These are phyloP conservation scores for Drosophila mettleri DNA, from an alignment of 2,888 invertebrate species.

Conservation along the genomic window DNA sequence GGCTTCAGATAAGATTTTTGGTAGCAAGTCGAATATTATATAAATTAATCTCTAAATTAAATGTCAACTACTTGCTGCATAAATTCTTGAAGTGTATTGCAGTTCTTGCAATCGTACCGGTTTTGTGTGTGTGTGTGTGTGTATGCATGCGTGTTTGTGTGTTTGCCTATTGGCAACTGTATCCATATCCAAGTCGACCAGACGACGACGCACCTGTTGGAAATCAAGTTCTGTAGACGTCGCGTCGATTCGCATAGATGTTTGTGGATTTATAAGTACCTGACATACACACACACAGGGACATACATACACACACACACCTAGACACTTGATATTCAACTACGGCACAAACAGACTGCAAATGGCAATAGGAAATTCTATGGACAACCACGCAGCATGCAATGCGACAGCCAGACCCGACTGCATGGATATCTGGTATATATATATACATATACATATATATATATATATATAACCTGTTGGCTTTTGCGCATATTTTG, in stretches of 20 bases:
- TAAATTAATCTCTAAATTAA: conserved; percentile 5
- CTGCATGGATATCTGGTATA: conserved; percentile 4
- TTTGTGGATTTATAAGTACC: conserved; percentile 43
- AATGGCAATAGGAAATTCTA: conserved; percentile 66
- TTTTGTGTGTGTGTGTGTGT: conserved; percentile 24
- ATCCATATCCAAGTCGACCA: conserved; percentile 59
- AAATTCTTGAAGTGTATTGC: conserved; percentile 41
- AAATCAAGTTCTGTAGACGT: conserved; percentile 80
- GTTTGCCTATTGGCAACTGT: conserved; percentile 52
- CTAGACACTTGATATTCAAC: conserved; percentile 24
- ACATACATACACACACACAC: conserved; percentile 15
- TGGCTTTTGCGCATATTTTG: conserved; percentile 42
- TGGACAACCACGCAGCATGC: conserved; percentile 58
- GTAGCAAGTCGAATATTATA: neutral
- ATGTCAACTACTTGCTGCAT: conserved; percentile 1
- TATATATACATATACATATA: neutral
- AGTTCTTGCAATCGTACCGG: conserved; percentile 61
- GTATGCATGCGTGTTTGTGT: neutral
- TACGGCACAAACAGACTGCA: conserved; percentile 32
- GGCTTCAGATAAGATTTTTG: neutral
- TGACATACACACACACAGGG: conserved; percentile 13
- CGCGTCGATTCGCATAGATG: conserved; percentile 59
- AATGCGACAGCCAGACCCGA: conserved; percentile 26
- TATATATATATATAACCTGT: conserved; percentile 49
- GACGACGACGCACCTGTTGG: conserved; percentile 82